Percentiles rank a stretch among this genome's conserved stretches.
phyloP scores from a whole-genome alignment of 1,140 invertebrate genomes.

The Drosophila subpulchrella region DNA sequence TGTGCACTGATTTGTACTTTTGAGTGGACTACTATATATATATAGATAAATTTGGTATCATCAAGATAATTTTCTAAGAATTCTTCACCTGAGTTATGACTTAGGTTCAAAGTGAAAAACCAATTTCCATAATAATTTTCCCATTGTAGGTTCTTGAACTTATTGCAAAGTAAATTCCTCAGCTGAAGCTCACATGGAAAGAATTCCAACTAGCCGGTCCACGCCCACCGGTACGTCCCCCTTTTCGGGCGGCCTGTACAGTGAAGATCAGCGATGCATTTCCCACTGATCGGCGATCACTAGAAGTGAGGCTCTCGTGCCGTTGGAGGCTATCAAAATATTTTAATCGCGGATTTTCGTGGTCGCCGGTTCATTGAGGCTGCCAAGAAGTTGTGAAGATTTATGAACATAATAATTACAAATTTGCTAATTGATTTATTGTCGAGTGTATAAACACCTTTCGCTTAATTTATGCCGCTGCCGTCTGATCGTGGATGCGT shows the following conservation, averaged over 20 bases:
- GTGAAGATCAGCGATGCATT: conserved; percentile 18
- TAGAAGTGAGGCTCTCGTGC: conserved; percentile 16
- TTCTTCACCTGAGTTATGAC: no score
- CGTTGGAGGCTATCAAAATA: conserved; percentile 43
- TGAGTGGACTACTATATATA: no score
- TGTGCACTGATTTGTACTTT: no score
- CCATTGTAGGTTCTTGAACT: neutral
- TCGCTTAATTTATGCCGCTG: conserved; percentile 74
- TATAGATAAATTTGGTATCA: no score
- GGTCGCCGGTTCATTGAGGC: conserved; percentile 34
- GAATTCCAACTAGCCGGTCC: conserved; percentile 16
- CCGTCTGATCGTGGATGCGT: conserved; percentile 4
- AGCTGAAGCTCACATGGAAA: neutral
- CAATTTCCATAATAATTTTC: conserved; percentile 1
- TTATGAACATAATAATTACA: conserved; percentile 84
- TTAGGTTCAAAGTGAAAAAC: neutral
- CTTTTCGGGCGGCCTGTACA: neutral
- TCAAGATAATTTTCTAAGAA: no score
- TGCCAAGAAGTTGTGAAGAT: conserved; percentile 57
- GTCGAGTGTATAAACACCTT: conserved; percentile 81
- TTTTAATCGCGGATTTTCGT: conserved; percentile 52
- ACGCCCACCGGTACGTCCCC: conserved; percentile 20
- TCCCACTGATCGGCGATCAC: conserved; percentile 17
- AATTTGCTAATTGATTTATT: conserved; percentile 84
- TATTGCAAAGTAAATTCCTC: conserved; percentile 6